Evolutionary conservation across 2,113 vertebrate species (phyloP).

Genomic region (Tragulus kanchil): DNA sequence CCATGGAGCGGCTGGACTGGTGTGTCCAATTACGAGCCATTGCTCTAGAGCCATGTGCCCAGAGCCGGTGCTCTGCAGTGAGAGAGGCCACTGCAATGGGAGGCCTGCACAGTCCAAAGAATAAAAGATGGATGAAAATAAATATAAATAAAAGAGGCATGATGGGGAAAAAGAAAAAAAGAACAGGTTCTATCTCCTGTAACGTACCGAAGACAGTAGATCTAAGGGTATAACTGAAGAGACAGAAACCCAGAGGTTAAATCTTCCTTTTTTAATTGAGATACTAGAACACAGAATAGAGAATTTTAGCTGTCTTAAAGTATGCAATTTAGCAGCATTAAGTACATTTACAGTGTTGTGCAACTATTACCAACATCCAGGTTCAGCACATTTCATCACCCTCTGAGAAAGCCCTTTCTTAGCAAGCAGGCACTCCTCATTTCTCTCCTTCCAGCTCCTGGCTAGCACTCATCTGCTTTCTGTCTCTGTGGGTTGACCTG

Average conservation of each 20-base stretch:
- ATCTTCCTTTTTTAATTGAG: not conserved
- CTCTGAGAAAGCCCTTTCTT: not conserved
- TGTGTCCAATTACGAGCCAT: too few species aligned
- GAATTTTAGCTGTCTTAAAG: not conserved
- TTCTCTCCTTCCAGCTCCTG: too few species aligned
- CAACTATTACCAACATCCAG: not conserved
- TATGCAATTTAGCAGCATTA: not conserved
- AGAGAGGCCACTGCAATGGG: too few species aligned
- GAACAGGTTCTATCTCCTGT: not conserved
- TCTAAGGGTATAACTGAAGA: not conserved
- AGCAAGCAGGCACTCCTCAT: not conserved
- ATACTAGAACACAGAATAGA: not conserved
- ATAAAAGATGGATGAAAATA: too few species aligned
- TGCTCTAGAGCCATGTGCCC: too few species aligned
- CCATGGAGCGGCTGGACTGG: too few species aligned
- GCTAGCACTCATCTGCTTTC: not conserved
- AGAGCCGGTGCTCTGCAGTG: too few species aligned
- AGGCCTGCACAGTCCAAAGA: too few species aligned
- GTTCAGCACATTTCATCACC: conserved; percentile 21
- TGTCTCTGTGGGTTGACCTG: not conserved
- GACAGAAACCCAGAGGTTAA: not conserved
- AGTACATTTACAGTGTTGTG: not conserved
- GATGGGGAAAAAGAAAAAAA: too few species aligned
- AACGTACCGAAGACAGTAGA: not conserved
- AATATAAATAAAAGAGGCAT: too few species aligned